phyloP scores from a whole-genome alignment of 2,797 vertebrate genomes.

The Percopsis omiscomaycus region DNA sequence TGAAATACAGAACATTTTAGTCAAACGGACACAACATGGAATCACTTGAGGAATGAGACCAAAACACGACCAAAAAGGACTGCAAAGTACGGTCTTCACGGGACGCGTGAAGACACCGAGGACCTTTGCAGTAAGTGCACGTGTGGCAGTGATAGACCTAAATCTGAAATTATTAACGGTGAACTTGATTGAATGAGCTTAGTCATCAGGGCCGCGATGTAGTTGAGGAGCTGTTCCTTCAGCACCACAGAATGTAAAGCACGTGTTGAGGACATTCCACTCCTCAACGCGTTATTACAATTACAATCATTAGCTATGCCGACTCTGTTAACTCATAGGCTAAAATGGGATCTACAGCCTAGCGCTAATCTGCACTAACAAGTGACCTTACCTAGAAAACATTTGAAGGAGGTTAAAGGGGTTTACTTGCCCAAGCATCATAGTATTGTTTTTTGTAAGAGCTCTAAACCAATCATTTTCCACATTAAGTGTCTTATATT shows the following conservation, averaged over 20 bases:
- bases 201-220: neutral
- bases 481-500: too few relatives aligned
- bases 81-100: too few relatives aligned
- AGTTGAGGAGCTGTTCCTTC: constrained; percentile 32
- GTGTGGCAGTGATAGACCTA: neutral
- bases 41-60: constrained; percentile 26
- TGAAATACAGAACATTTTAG: constrained; percentile 18
- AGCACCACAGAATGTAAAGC: constrained; percentile 17
- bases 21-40: constrained; percentile 22
- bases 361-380: too few relatives aligned
- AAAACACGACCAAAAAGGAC: constrained; percentile 26
- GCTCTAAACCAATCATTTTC: too few relatives aligned
- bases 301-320: too few relatives aligned
- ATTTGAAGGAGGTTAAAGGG: too few relatives aligned
- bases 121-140: constrained; percentile 6
- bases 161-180: neutral
- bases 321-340: too few relatives aligned
- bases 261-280: neutral
- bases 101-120: constrained; percentile 24
- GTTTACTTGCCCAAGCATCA: too few relatives aligned
- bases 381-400: too few relatives aligned
- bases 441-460: too few relatives aligned
- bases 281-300: neutral
- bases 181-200: neutral
- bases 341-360: too few relatives aligned